Base-by-base conservation (phyloP, 1,140 invertebrate genomes). In the Drosophila simulans region DNA sequence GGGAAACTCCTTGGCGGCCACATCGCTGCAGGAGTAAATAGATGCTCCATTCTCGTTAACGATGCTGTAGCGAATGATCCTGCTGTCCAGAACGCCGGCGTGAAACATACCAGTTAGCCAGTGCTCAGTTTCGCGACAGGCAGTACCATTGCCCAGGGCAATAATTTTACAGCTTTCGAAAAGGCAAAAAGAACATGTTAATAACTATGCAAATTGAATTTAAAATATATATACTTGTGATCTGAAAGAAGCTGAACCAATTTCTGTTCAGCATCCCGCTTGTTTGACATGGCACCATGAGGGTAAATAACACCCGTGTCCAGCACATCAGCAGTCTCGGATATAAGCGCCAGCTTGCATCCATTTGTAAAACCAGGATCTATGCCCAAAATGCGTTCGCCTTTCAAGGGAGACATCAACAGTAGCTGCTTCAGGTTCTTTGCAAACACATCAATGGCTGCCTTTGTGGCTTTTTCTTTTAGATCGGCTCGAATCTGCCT, bases 41-140 rank as follows among this genome's bases (percentile, higher is more conserved):
- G 97, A 98, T 0, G 97, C 97, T 0, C 97, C 98, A 88, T 95
- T 94, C 92, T 99, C 98, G 78, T 96, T 96, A 0, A 98, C 96
- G 75, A 98, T 98, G 7, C 97, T 96, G 79, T 96, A 97, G 11
- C 93, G 93, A 25, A 97, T 93, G 65, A 94, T 92, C 13, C 94
- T 62, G 4, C 93, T 93, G 31, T 92, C 74, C 73, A 97, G 95
- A 34, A 91, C 79, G 4, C 93, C 93, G 0, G 90, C 78, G 17
- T 94, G 81, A 8, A 97, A 96, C 13, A 96, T 89, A n/a, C 94
- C 79, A 0, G 94, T 94, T 10, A 98, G 79, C 93, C 96, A 95
- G 13, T 93, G 83, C 93, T 98, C 97, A 0, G 97, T 98, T 91
- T 98, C 95, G 37, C 97, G 92, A 83, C 97, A 98, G 3, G 95